Evolutionary conservation across 2,797 vertebrate genomes (phyloP).

Genomic region (Ctenosaura bakeri): DNA sequence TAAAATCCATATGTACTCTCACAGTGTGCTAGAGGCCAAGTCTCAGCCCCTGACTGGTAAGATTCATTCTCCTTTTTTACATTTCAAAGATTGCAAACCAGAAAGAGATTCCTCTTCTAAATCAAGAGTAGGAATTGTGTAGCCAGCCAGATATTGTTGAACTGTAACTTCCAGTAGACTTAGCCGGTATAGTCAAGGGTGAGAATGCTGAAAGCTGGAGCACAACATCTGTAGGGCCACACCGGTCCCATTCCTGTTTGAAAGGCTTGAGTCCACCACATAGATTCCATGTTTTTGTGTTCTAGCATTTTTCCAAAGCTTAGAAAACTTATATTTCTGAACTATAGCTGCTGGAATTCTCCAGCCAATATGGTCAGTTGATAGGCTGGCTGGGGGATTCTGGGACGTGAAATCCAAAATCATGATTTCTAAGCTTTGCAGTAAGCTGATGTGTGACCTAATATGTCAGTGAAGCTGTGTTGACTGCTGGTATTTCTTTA

Average conservation of each 20-base stretch:
- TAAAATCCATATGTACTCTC: not conserved
- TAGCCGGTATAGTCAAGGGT: too few relatives aligned
- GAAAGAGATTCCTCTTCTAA: too few relatives aligned
- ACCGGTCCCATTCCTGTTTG: too few relatives aligned
- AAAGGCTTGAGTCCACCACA: fast-evolving
- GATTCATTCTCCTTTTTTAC: not conserved
- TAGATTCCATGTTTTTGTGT: not conserved
- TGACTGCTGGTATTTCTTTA: not conserved
- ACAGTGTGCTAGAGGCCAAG: fast-evolving
- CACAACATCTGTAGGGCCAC: too few relatives aligned
- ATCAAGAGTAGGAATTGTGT: not conserved
- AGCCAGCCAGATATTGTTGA: not conserved
- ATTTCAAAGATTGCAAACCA: not conserved
- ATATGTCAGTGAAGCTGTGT: slow-evolving; percentile 23
- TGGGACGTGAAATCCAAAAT: too few relatives aligned
- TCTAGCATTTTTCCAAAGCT: not conserved
- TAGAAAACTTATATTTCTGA: too few relatives aligned
- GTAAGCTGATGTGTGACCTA: slow-evolving; percentile 22
- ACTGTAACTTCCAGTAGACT: too few relatives aligned
- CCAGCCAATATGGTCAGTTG: too few relatives aligned
- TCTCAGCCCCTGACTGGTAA: not conserved
- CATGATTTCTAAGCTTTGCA: too few relatives aligned
- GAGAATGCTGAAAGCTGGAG: too few relatives aligned
- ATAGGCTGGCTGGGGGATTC: too few relatives aligned
- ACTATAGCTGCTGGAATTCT: too few relatives aligned